Evolutionary conservation across 1,140 invertebrate species (phyloP), one percentile per base, ranked within the genome.

Genomic region (Sminthurinus signatus): DNA sequence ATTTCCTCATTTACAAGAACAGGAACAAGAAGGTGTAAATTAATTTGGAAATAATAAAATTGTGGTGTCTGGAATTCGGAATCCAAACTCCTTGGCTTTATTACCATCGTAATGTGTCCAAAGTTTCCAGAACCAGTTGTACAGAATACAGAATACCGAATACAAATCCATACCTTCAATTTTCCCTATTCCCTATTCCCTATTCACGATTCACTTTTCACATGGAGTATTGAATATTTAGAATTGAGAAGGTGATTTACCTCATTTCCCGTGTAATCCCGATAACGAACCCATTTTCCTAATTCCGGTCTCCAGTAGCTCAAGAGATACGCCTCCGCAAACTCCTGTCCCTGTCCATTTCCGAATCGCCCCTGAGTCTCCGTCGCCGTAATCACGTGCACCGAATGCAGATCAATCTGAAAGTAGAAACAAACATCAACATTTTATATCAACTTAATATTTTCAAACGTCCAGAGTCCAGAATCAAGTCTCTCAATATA

Each of bases 331-430:
- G 84, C 80, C 74, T 88, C 86, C 15, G 87, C 83, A 74, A 80
- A 93, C 76, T 93, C 90, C 69, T 84, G 81, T 31, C 89, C 89
- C 69, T 87, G 82, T 25, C 89, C 89, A 74, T 91, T 91, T 8
- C 89, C 89, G 75, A 91, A 92, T 48, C 89, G 82, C 43, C 89
- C 89, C 76, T 92, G 89, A 19, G 87, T 89, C 74, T 87, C 88
- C 14, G 88, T 85, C n/a, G 82, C 83, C 19, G 87, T 88, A 73
- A 92, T 86, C 74, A 89, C 82, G 74, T 86, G 84, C 32, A 88
- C 81, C 48, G 79, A 76, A 64, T 83, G 81, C 61, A 93, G 79
- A 76, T 91, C 84, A 62, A 92, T 85, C 74, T 85, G 57, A 61
- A 36, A 36, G 15, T 36, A 36, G 5, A 36, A 36, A 36, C 32